Evolutionary conservation across 2,797 vertebrate species (phyloP).

Genomic region (Pyrrhura leucotis): DNA sequence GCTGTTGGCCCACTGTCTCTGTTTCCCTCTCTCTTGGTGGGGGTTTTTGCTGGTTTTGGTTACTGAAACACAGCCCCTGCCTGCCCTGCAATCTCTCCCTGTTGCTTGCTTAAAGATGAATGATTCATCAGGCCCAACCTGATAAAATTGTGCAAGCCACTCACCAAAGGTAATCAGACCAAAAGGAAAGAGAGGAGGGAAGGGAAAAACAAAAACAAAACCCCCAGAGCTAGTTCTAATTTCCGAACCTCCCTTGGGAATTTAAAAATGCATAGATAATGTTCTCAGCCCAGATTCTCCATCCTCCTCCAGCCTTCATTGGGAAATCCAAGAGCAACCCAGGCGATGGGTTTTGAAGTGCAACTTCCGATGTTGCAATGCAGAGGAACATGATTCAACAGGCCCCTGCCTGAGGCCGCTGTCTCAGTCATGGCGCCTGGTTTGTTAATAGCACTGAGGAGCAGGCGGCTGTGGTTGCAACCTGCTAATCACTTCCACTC

Average conservation of each 20-base stretch:
- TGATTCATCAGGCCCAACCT: slow-evolving; percentile 41
- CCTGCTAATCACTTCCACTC: slow-evolving; percentile 52
- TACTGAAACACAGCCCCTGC: neutral
- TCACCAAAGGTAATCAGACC: slow-evolving; percentile 25
- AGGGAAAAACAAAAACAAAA: slow-evolving; percentile 35
- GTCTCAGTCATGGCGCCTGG: neutral
- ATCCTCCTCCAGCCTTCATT: neutral
- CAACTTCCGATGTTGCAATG: slow-evolving; percentile 53
- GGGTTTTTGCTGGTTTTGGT: neutral
- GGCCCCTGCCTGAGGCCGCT: neutral
- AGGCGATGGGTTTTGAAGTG: neutral
- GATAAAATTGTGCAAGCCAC: slow-evolving; percentile 52
- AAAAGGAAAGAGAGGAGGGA: neutral
- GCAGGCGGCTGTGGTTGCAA: neutral
- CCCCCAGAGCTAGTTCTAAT: neutral
- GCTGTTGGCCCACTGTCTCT: slow-evolving; percentile 10
- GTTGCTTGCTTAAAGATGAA: slow-evolving; percentile 33
- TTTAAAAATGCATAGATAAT: neutral
- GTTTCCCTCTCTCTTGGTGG: neutral
- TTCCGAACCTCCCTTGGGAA: neutral
- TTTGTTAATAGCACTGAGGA: neutral
- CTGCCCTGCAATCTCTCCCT: neutral
- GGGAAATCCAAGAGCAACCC: slow-evolving; percentile 4
- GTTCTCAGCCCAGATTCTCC: neutral
- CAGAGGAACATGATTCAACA: slow-evolving; percentile 10